Base-by-base conservation (phyloP, 2,888 invertebrate species). In the Agrochola lychnidis region DNA sequence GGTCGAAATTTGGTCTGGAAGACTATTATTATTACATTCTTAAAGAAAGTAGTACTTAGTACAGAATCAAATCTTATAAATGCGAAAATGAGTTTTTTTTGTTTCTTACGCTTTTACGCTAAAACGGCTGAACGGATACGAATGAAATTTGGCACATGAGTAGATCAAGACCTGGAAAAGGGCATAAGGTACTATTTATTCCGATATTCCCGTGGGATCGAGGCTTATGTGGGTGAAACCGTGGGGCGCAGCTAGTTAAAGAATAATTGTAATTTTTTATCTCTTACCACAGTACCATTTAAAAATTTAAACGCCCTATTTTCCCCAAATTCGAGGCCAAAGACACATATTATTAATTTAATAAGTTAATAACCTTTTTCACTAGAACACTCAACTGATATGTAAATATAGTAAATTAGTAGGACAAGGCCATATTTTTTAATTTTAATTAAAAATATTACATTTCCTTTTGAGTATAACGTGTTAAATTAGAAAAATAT, bases 391-490 rank as follows among this genome's bases (percentile, higher is more conserved):
- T 53, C 16, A 30, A 61, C 53, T 62, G 10, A 57, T 61, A 56
- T 53, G 70, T 48, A 56, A 68, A 30, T 36, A 16, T 19, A 63
- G 22, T 57, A 63, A 30, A 69, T 79, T 42, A 48, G 51, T 45
- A 63, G 42, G 53, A 61, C 73, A 70, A 64, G 69, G 79, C n/a
- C n/a, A 67, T 63, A 30, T 51, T 78, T 1, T 61, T 70, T 42
- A 56, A 62, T 73, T 69, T 51, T 75, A 83, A 82, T 84, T 83
- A 69, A 82, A 83, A 70, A 53, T 75, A 57, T 51, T 78, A 57
- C 10, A 40, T 57, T 71, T 42, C 30, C n/a, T 22, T 77, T 80
- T 42, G 22, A 19, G 7, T 66, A 22, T 57, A 53, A 22, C 22
- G 2, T 79, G 61, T 57, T n/a, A 42, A 51, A 59, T 62, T 63